phyloP scores from a whole-genome alignment of 2,888 invertebrate genomes.

The Thera obeliscata region DNA sequence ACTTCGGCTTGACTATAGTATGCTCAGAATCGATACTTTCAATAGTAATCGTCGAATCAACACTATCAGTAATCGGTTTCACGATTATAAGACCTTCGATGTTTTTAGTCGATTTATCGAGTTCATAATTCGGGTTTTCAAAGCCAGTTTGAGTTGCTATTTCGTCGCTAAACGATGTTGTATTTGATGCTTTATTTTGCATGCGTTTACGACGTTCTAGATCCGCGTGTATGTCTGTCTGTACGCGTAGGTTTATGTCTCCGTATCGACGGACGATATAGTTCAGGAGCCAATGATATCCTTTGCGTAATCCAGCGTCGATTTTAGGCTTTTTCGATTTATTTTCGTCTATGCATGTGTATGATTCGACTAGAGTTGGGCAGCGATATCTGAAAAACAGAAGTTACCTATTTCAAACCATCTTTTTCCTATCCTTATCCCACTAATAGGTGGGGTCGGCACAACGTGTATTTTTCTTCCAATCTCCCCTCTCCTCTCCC shows the following conservation, averaged over 20 bases:
- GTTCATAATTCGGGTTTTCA: constrained; percentile 74
- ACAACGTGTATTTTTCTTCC: too few species aligned
- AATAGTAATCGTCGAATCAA: constrained; percentile 73
- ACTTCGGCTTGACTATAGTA: constrained; percentile 65
- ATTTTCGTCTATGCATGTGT: constrained; percentile 70
- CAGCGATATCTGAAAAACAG: constrained; percentile 84
- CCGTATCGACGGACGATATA: constrained; percentile 88
- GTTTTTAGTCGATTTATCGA: constrained; percentile 47
- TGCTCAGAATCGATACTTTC: constrained; percentile 69
- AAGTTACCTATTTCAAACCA: background rate
- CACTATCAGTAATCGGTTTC: constrained; percentile 67
- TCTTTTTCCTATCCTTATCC: too few species aligned
- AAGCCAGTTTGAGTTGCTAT: constrained; percentile 77
- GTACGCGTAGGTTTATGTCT: constrained; percentile 86
- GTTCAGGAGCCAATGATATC: constrained; percentile 89
- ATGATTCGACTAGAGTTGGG: constrained; percentile 92
- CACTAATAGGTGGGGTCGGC: too few species aligned
- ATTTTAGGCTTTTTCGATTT: constrained; percentile 80
- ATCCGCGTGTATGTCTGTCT: constrained; percentile 85
- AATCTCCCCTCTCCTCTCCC: too few species aligned
- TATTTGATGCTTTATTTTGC: constrained; percentile 66
- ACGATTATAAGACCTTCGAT: constrained; percentile 69
- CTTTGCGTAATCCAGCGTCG: constrained; percentile 87
- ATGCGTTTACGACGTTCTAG: constrained; percentile 76
- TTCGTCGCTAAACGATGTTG: constrained; percentile 70